phyloP scores from a whole-genome alignment of 1,140 invertebrate genomes.

The Papilio dardanus region DNA sequence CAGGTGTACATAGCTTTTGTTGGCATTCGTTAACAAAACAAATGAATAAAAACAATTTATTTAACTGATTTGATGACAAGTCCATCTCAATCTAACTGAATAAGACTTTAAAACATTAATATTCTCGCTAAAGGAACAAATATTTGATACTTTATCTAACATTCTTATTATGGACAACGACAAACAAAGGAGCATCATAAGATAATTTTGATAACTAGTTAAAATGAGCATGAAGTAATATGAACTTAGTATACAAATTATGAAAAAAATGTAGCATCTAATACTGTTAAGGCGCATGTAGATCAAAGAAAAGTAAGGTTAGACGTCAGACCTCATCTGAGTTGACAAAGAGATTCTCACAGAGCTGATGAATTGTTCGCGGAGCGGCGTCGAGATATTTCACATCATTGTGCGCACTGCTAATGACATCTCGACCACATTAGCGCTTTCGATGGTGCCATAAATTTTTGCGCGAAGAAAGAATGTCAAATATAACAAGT shows the following conservation, averaged over 20 bases:
- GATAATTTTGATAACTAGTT: no score
- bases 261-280: not conserved
- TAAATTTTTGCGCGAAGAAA: constrained; percentile 51
- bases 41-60: not conserved
- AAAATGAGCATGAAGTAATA: not conserved
- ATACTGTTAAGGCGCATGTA: constrained; percentile 17
- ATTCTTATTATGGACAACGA: no score
- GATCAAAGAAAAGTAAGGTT: constrained; percentile 33
- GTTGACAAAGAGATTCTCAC: constrained; percentile 51
- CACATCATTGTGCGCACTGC: constrained; percentile 61
- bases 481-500: constrained; percentile 45
- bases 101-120: not conserved
- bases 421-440: constrained; percentile 55
- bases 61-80: not conserved
- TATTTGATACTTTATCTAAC: no score
- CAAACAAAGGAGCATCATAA: no score
- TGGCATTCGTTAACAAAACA: not conserved
- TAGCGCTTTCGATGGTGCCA: constrained; percentile 51
- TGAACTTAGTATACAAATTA: not conserved
- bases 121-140: no score
- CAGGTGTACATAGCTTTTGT: constrained; percentile 50
- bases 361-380: constrained; percentile 50
- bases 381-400: constrained; percentile 48
- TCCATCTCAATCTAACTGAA: not conserved
- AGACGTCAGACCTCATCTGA: constrained; percentile 27